These are phyloP conservation scores for Caenorhabditis becei DNA, from an alignment of 2,888 invertebrate species.

Conservation along the genomic window DNA sequence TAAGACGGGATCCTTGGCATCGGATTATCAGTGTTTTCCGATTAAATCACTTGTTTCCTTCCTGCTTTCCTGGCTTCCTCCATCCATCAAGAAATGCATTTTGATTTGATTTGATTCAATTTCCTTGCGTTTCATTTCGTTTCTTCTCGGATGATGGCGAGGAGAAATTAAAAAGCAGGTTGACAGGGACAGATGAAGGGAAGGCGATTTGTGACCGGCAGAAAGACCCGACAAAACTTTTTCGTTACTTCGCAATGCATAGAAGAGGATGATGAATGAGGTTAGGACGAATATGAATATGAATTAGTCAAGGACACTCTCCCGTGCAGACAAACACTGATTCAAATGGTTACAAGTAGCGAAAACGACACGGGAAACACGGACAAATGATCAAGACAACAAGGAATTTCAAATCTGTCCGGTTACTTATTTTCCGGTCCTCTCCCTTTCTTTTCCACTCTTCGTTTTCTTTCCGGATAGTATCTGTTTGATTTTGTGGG, in stretches of 20 bases:
- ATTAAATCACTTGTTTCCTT: no score
- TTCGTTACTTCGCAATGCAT: constrained; percentile 54
- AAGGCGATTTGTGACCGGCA: constrained; percentile 22
- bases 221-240: constrained; percentile 25
- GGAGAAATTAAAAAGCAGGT: not conserved
- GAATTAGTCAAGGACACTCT: constrained; percentile 44
- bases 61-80: not conserved
- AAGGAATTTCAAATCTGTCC: constrained; percentile 5
- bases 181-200: not conserved
- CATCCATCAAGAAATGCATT: constrained; percentile 14
- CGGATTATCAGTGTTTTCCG: constrained; percentile 25
- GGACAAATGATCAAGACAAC: not conserved
- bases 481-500: constrained; percentile 38
- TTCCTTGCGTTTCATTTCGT: constrained; percentile 2
- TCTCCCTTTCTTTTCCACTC: no score
- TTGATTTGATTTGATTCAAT: constrained; percentile 5
- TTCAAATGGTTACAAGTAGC: constrained; percentile 27
- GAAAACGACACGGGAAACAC: not conserved
- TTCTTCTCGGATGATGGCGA: not conserved
- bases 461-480: not conserved
- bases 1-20: constrained; percentile 19
- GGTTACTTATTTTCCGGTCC: constrained; percentile 22
- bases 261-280: constrained; percentile 47
- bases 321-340: constrained; percentile 6
- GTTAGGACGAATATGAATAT: constrained; percentile 50